These are phyloP conservation scores for Pammene aurita DNA, from an alignment of 2,888 invertebrate genomes.

Conservation along the genomic window DNA sequence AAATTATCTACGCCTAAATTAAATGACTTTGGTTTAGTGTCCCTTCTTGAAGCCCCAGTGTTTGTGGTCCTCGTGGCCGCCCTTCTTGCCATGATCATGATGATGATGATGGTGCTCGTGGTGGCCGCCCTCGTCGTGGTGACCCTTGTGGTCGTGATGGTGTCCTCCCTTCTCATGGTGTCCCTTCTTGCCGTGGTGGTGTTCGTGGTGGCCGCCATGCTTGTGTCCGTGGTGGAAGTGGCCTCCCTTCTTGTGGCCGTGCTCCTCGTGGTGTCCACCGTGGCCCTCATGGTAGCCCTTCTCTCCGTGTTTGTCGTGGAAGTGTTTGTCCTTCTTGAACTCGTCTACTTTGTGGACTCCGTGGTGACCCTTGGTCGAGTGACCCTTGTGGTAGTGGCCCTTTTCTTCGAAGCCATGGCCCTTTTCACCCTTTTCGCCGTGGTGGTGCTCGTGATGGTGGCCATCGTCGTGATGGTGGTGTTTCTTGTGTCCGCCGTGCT, in stretches of 20 bases:
- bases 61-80: constrained; percentile 90
- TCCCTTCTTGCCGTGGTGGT: constrained; percentile 91
- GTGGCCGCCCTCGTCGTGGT: constrained; percentile 90
- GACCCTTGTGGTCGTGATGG: constrained; percentile 90
- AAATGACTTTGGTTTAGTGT: constrained; percentile 58
- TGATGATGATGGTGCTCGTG: constrained; percentile 90
- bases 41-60: constrained; percentile 88
- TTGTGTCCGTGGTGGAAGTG: constrained; percentile 91
- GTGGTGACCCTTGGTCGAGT: constrained; percentile 92
- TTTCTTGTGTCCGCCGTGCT: constrained; percentile 85
- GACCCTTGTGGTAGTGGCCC: constrained; percentile 91
- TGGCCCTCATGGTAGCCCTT: constrained; percentile 90
- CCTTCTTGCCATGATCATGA: constrained; percentile 89
- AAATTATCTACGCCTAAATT: constrained; percentile 37
- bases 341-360: constrained; percentile 92
- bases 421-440: constrained; percentile 86
- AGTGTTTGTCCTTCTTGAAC: constrained; percentile 92
- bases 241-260: constrained; percentile 91
- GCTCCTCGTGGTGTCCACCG: constrained; percentile 89
- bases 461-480: constrained; percentile 86
- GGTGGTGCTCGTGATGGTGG: constrained; percentile 85
- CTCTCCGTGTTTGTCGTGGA: constrained; percentile 92
- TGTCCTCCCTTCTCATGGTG: constrained; percentile 91
- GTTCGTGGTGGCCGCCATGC: constrained; percentile 89
- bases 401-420: constrained; percentile 80